These are phyloP conservation scores for Artibeus lituratus DNA, from an alignment of 2,797 vertebrate species.

Conservation along the genomic window DNA sequence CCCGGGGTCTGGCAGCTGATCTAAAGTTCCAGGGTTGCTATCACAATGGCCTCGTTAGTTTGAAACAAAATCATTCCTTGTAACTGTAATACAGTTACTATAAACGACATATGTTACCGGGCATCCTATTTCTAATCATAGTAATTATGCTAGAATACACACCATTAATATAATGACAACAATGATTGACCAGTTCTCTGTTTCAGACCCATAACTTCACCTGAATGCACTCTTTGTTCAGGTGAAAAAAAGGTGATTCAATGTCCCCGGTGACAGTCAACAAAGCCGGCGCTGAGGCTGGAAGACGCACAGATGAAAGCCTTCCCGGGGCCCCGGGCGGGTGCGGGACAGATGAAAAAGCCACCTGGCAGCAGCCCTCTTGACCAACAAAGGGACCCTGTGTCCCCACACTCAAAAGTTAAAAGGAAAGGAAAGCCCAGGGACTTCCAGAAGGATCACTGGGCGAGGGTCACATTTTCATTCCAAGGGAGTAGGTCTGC, in stretches of 20 bases:
- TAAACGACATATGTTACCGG: conserved; percentile 55
- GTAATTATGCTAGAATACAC: conserved; percentile 58
- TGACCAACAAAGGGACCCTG: conserved; percentile 51
- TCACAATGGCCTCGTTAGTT: conserved; percentile 34
- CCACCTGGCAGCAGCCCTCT: conserved; percentile 46
- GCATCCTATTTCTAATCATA: conserved; percentile 60
- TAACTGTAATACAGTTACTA: conserved; percentile 63
- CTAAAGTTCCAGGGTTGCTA: conserved; percentile 18
- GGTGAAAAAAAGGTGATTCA: conserved; percentile 36
- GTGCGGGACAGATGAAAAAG: background rate
- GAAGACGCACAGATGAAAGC: conserved; percentile 42
- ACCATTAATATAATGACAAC: conserved; percentile 56
- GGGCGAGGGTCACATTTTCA: background rate
- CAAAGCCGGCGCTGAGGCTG: conserved; percentile 47
- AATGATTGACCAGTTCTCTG: conserved; percentile 52
- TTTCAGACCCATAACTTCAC: conserved; percentile 63
- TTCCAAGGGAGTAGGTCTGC: background rate
- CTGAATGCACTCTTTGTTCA: conserved; percentile 71
- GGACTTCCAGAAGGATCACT: background rate
- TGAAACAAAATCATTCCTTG: conserved; percentile 66
- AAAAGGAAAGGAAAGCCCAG: background rate
- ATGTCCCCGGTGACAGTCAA: conserved; percentile 19
- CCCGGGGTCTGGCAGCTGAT: conserved; percentile 33
- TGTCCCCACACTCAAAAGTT: background rate
- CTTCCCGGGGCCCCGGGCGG: conserved; percentile 9